These are phyloP conservation scores for Lordiphosa andalusiaca DNA, from an alignment of 2,888 invertebrate species.

Conservation along the genomic window DNA sequence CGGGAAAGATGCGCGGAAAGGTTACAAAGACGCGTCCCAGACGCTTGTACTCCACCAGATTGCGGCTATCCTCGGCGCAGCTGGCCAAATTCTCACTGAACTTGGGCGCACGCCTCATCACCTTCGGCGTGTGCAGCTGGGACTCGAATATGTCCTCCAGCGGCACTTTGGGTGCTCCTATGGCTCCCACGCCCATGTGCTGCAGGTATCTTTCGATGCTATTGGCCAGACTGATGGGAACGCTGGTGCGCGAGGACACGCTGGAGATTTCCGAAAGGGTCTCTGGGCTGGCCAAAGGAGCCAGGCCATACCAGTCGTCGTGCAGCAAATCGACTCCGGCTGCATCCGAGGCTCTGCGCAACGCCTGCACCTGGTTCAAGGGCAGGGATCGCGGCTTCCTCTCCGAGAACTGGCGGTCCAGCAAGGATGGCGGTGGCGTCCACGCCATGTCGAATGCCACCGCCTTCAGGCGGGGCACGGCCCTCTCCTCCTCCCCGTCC, in stretches of 20 bases:
- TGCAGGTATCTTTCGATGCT: conserved; percentile 79
- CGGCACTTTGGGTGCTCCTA: conserved; percentile 55
- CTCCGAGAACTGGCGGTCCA: conserved; percentile 73
- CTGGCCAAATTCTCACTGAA: conserved; percentile 84
- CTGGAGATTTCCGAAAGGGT: conserved; percentile 91
- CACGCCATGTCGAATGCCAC: conserved; percentile 79
- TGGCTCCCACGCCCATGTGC: conserved; percentile 53
- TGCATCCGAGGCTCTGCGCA: conserved; percentile 76
- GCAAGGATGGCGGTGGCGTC: conserved; percentile 38
- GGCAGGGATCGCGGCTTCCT: conserved; percentile 71
- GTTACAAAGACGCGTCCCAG: conserved; percentile 81
- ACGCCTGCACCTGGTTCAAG: conserved; percentile 49
- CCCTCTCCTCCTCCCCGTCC: background rate
- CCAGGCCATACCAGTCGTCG: conserved; percentile 86
- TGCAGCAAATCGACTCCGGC: conserved; percentile 81
- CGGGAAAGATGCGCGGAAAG: conserved; percentile 76
- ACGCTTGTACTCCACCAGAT: conserved; percentile 82
- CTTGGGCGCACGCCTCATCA: conserved; percentile 85
- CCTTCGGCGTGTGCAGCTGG: conserved; percentile 82
- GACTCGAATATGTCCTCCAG: conserved; percentile 80
- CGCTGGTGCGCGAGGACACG: conserved; percentile 85
- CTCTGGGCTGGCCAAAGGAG: conserved; percentile 91
- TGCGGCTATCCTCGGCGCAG: conserved; percentile 85
- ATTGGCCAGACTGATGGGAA: conserved; percentile 81
- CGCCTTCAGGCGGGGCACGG: conserved; percentile 60